Evolutionary conservation across 2,888 invertebrate genomes (phyloP), one percentile per base, ranked within the genome.

Genomic region (Geophilus truncorum): DNA sequence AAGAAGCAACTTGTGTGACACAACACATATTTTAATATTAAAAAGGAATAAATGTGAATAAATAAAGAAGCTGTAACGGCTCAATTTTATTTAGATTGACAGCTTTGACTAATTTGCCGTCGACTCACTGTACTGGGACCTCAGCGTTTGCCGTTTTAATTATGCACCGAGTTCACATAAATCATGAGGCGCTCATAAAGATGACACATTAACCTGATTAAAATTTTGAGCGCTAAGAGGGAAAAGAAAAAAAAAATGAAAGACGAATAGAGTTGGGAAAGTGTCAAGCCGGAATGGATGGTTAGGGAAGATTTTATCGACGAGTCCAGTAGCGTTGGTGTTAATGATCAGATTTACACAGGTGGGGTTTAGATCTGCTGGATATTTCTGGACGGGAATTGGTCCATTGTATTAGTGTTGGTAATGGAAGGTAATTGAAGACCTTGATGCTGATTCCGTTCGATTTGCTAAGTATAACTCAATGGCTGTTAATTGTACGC

Each of bases 151-250:
- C n/a, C 25, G 70, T 25, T 70, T 70, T 70, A 70, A 70, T 70
- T 70, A 70, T 70, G 25, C 70, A 70, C 70, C 28, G 70, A 70
- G 70, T 70, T 70, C 70, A 70, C 70, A 70, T 70, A 70, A 70
- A 70, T 70, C 70, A 70, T 25, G 70, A 70, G 70, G 12, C 70
- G 25, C 28, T 70, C 70, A 70, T 25, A 70, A 70, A 70, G 28
- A 70, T 70, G 70, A 70, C 70, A 70, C 70, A 70, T 70, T 70
- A 70, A 28, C 70, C 28, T 70, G 70, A 70, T 70, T 70, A 70
- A 25, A 70, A 70, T 70, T 28, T n/a, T n/a, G 51, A 51, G 51
- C 18, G n/a, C 18, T 51, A n/a, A 2, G 5, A 18, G 70, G 12
- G 70, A 23, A 70, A 70, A n/a, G 25, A n/a, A 28, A 70, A 70